Conservation (phyloP, 2,797 vertebrate genomes). For the Thamnophis elegans region DNA sequence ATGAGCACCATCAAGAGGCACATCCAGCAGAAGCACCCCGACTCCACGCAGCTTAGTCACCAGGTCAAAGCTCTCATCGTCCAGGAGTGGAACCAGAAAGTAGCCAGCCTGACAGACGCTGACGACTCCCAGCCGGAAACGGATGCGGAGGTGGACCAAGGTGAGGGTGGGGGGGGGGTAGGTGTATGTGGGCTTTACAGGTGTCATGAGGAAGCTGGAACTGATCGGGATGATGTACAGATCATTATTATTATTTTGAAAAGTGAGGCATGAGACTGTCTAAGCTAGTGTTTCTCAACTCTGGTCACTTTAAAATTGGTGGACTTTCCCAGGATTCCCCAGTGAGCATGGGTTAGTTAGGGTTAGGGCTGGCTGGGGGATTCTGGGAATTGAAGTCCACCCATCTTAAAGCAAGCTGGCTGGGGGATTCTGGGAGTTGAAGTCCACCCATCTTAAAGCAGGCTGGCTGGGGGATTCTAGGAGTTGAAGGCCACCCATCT, state of each 20-base stretch:
- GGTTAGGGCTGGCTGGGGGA: too few relatives aligned
- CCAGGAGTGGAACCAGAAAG: conserved; percentile 84
- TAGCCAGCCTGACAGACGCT: conserved; percentile 51
- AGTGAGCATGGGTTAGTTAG: too few relatives aligned
- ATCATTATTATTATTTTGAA: neutral
- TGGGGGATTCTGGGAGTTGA: neutral
- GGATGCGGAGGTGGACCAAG: conserved; percentile 14
- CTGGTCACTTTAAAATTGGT: neutral
- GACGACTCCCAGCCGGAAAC: conserved; percentile 44
- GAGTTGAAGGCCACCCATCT: too few relatives aligned
- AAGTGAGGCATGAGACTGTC: neutral
- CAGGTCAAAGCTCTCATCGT: conserved; percentile 80
- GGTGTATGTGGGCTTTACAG: neutral
- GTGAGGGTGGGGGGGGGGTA: neutral
- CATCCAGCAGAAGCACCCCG: conserved; percentile 85
- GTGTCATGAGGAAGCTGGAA: neutral
- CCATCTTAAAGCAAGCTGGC: too few relatives aligned
- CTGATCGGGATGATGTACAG: neutral
- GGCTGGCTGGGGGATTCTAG: too few relatives aligned
- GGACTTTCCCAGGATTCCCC: neutral
- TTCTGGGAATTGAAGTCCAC: too few relatives aligned
- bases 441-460: neutral
- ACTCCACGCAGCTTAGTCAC: conserved; percentile 76
- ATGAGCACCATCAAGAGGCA: conserved; percentile 86
- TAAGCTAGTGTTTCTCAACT: neutral